Evolutionary conservation across 2,888 invertebrate genomes (phyloP).

Genomic region (Linhomoeus sp.): DNA sequence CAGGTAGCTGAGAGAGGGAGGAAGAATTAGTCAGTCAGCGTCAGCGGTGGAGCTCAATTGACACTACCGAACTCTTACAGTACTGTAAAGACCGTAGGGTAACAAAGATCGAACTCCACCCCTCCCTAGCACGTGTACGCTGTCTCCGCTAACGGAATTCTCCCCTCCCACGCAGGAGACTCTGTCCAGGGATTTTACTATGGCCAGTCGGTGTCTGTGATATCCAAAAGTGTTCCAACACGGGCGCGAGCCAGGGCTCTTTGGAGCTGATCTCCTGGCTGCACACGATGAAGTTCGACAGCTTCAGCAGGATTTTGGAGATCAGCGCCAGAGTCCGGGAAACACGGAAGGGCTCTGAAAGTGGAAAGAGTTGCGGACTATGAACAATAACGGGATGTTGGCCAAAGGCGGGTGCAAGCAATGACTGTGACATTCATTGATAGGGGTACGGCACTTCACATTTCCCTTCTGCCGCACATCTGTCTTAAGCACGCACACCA

Average conservation of each 20-base stretch:
- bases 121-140: slow-evolving; percentile 10
- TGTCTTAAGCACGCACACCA: no score
- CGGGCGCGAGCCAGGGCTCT: slow-evolving; percentile 17
- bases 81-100: neutral
- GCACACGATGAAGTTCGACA: slow-evolving; percentile 22
- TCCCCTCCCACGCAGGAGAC: slow-evolving; percentile 10
- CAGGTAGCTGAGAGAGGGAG: neutral
- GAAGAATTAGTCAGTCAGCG: no score
- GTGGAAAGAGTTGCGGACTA: no score
- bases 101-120: slow-evolving; percentile 7
- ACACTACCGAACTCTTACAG: no score
- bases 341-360: slow-evolving; percentile 17
- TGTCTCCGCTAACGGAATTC: slow-evolving; percentile 4
- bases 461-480: no score
- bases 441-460: no score
- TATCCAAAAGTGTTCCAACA: slow-evolving; percentile 15
- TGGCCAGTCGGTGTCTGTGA: slow-evolving; percentile 15
- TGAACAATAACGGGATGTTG: no score
- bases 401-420: no score
- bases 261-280: slow-evolving; percentile 14
- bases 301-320: slow-evolving; percentile 23
- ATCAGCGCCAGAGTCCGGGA: slow-evolving; percentile 21
- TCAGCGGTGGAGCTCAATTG: no score
- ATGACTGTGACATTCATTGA: no score
- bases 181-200: slow-evolving; percentile 20